Base-by-base conservation (phyloP, 2,113 vertebrate species). In the Lepisosteus osseus region DNA sequence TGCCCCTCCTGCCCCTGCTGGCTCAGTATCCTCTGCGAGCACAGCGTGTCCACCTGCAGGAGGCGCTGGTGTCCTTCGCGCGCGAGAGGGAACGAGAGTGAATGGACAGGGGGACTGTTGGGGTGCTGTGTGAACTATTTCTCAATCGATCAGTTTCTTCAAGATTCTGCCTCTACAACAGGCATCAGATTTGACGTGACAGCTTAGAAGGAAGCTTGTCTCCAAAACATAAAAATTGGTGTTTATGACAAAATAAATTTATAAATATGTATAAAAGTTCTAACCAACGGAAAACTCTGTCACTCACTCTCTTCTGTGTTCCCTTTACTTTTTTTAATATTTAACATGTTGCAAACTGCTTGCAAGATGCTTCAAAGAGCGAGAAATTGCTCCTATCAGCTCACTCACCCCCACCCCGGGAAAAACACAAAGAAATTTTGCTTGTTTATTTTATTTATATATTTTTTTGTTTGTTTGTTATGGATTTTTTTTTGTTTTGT, bases 401-500 rank as follows among this genome's bases (percentile, higher is more conserved):
- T 70, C 43, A 4, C 54, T 6, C 61, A 55, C 57, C 68, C 61
- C 68, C 59, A 63, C 61, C 45, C 47, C 61, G 17, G 3, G 72
- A 61, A 69, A 74, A 66, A 51, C 81, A 80, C 75, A 71, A 47
- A 70, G 66, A 70, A 59, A 66, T 51, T 61, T 73, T 55, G 15
- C 54, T 69, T 69, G 12, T 69, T 45, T 67, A 13, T 79, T 84
- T 85, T 86, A 78, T 90, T 87, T 89, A 83, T 84, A 76, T 59
- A 70, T 76, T 79, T 76, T 69, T 74, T 78, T 77, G 78, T 82
- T 76, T 78, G 72, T 75, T 62, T 77, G 69, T 85, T 78, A 89
- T 80, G 80, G 72, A 77, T 71, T 79, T 79, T 82, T 81, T 74
- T 80, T 65, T 82, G 84, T 86, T 85, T 86, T 83, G 84, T 88